Evolutionary conservation across 2,888 invertebrate genomes (phyloP), one percentile per base, ranked within the genome.

Genomic region (Anthrax anthrax): DNA sequence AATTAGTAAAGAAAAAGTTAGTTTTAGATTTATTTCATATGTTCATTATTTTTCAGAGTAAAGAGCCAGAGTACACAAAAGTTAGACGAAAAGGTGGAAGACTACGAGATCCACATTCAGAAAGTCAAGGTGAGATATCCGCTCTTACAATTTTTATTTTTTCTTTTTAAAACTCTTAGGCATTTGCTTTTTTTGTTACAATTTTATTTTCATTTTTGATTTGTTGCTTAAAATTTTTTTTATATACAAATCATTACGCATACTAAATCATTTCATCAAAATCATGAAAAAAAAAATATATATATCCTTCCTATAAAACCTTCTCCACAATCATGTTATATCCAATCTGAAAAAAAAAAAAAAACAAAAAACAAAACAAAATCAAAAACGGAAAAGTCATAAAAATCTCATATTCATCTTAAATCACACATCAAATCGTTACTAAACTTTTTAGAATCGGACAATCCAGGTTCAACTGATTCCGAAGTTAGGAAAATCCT

Each of bases 391-490:
- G 58, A 60, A 45, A 45, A 34, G 23, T 14, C 13, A 41, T 32
- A 16, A 34, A 42, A 29, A 32, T 14, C 42, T n/a, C 42, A 50
- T 44, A 38, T 39, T 50, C 50, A 52, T 51, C 39, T 49, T 39
- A 53, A 47, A 57, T 60, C 63, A 52, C 46, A 49, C 63, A 65
- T 65, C 63, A 63, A 62, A 64, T 64, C 65, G 64, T 65, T 47
- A 65, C 65, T 65, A 65, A 67, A 67, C 66, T 65, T 67, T 66
- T 65, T 82, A 83, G 84, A 90, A 77, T 85, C 85, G 74, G 88
- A 87, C 81, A 88, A 87, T 81, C 80, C 87, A 80, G 88, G 89
- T 73, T 88, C 87, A 69, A 88, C 88, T 77, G 88, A 89, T 79
- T 88, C 88, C 72, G 88, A 89, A 79, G 85, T 86, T 75, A 85